phyloP scores from a whole-genome alignment of 2,888 invertebrate species.

The Hedya salicella region DNA sequence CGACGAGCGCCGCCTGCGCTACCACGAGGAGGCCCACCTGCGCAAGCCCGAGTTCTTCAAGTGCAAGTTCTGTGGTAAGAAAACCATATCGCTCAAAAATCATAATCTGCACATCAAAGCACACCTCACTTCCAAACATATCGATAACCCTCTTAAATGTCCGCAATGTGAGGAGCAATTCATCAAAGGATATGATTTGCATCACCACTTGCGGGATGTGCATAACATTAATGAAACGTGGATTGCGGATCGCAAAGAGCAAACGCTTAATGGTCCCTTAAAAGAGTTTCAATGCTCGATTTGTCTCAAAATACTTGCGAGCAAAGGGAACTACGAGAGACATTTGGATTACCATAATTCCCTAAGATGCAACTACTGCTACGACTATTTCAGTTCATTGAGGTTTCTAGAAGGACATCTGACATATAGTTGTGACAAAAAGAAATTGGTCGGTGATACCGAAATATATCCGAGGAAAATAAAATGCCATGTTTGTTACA shows the following conservation, averaged over 20 bases:
- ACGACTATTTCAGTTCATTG: conserved; percentile 74
- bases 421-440: conserved; percentile 76
- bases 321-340: conserved; percentile 78
- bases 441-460: conserved; percentile 73
- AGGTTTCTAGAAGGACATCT: conserved; percentile 79
- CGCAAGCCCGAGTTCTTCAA: conserved; percentile 76
- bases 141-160: conserved; percentile 74
- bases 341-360: conserved; percentile 82
- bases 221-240: conserved; percentile 76
- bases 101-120: conserved; percentile 75
- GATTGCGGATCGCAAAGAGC: conserved; percentile 70
- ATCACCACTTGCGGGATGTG: conserved; percentile 73
- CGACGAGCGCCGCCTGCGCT: conserved; percentile 67
- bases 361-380: conserved; percentile 80
- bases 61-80: conserved; percentile 80
- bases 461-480: conserved; percentile 73
- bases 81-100: conserved; percentile 70
- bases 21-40: conserved; percentile 73
- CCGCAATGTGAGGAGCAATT: conserved; percentile 73
- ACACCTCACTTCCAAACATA: conserved; percentile 73
- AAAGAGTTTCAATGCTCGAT: conserved; percentile 79
- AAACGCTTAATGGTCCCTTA: conserved; percentile 66
- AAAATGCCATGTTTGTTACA: conserved; percentile 79
- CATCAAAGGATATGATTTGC: conserved; percentile 72
- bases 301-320: conserved; percentile 76